Evolutionary conservation across 2,888 invertebrate species (phyloP).

Genomic region (Galeopsomyia nigrocyanea): DNA sequence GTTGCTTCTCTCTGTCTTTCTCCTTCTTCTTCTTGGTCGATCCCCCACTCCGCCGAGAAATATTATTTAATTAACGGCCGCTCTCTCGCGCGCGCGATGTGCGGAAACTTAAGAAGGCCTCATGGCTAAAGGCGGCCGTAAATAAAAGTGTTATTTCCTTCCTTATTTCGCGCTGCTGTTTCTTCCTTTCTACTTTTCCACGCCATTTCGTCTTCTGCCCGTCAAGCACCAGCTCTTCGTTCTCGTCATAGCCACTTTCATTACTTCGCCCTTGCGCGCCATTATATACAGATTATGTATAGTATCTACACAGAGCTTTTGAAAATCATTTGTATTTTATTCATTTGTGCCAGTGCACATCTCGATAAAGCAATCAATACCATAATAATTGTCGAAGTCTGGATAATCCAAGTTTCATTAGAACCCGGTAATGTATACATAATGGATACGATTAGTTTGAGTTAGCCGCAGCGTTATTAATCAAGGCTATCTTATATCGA

Average conservation of each 20-base stretch:
- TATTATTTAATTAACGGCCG: slow-evolving; percentile 67
- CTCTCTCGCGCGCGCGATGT: slow-evolving; percentile 44
- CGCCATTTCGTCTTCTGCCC: slow-evolving; percentile 40
- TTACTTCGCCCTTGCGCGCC: slow-evolving; percentile 9
- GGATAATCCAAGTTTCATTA: slow-evolving; percentile 4
- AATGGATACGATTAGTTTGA: no score
- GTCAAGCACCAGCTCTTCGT: slow-evolving; percentile 19
- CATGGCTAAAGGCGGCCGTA: slow-evolving; percentile 50
- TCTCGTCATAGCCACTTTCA: slow-evolving; percentile 12
- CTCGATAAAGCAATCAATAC: no score
- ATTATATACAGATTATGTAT: slow-evolving; percentile 13
- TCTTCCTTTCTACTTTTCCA: slow-evolving; percentile 42
- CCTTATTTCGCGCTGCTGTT: slow-evolving; percentile 19
- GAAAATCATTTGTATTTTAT: not conserved
- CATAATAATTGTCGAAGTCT: not conserved
- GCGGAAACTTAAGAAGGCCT: slow-evolving; percentile 39
- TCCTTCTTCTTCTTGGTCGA: not conserved
- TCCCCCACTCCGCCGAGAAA: slow-evolving; percentile 56
- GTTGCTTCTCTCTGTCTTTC: not conserved
- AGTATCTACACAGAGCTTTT: no score
- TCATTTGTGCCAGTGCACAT: not conserved
- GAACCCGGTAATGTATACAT: not conserved
- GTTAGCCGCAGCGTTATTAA: no score
- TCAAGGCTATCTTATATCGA: no score
- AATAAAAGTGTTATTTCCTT: slow-evolving; percentile 53